Evolutionary conservation across 2,797 vertebrate genomes (phyloP), one percentile per base, ranked within the genome.

Genomic region (Salmo trutta): DNA sequence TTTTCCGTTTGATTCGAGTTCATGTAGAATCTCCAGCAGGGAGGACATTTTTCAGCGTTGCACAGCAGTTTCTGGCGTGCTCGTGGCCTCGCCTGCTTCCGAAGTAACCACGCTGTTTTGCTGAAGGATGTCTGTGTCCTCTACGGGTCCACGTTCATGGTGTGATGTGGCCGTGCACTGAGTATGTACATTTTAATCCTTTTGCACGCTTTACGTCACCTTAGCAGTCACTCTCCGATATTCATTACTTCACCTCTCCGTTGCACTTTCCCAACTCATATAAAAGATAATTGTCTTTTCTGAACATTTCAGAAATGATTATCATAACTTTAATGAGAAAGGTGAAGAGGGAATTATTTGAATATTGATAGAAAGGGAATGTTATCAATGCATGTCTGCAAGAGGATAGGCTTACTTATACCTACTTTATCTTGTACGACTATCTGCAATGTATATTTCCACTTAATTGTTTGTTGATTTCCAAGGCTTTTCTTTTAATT

Each of bases 1-100:
- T 0, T 68, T 88, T 75, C 59, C 79, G 74, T 90, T 85, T 88
- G 84, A 91, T 90, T 90, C 76, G 82, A 74, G 85, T 84, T 87
- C 85, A 82, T 87, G 90, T 85, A 59, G 33, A 79, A 84, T 83
- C 77, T 82, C 90, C 87, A 31, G 84, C 87, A 47, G 88, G 36
- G 86, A 59, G 81, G 74, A 81, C 80, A 62, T 82, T 84, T 84
- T 86, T 79, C 71, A 41, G 33, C 17, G 0, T 56, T 75, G 77
- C 80, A 31, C 64, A 73, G 74, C 15, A 3, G 80, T 83, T 79
- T 19, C 27, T 19, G 31, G 59, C 59, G 6, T 27, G 51, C 51
- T 8, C 24, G 53, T 29, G 12, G 10, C 15, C 27, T 4, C 1
- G 51, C 52, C 68, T 69, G 1, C 29, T 77, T 56, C 75, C 19